A percentile compares a stretch with the other conserved stretches of the same genome.
These are phyloP conservation scores for Emydura subglobosa DNA, from an alignment of 2,113 vertebrate genomes.

Conservation along the genomic window DNA sequence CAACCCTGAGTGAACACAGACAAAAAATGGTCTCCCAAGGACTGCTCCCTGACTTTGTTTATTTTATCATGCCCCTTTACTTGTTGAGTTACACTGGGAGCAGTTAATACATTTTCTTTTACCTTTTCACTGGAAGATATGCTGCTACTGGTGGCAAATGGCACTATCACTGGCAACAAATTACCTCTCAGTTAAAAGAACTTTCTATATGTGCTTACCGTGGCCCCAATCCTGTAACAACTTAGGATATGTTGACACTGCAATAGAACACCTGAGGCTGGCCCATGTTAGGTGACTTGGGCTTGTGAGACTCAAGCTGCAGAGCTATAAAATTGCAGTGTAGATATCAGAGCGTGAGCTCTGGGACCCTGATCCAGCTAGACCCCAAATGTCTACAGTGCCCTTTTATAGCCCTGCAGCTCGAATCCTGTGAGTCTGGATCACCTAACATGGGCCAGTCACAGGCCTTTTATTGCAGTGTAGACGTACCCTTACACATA, in stretches of 20 bases:
- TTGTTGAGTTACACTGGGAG: not conserved
- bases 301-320: not conserved
- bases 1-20: not conserved
- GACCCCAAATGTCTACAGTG: not conserved
- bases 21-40: not conserved
- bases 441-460: not conserved
- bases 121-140: not conserved
- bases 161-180: not conserved
- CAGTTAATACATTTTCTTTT: not conserved
- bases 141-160: not conserved
- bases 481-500: not conserved
- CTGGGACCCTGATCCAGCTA: not conserved
- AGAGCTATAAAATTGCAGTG: not conserved
- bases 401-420: not conserved
- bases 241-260: not conserved
- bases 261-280: not conserved
- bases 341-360: not conserved
- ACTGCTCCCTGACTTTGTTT: not conserved
- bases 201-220: not conserved
- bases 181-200: not conserved
- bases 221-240: not conserved
- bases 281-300: not conserved
- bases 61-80: not conserved
- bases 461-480: not conserved
- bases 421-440: not conserved